Conservation (phyloP, 37 sponge, comb jelly and placozoan species). For the Amphimedon queenslandica region DNA sequence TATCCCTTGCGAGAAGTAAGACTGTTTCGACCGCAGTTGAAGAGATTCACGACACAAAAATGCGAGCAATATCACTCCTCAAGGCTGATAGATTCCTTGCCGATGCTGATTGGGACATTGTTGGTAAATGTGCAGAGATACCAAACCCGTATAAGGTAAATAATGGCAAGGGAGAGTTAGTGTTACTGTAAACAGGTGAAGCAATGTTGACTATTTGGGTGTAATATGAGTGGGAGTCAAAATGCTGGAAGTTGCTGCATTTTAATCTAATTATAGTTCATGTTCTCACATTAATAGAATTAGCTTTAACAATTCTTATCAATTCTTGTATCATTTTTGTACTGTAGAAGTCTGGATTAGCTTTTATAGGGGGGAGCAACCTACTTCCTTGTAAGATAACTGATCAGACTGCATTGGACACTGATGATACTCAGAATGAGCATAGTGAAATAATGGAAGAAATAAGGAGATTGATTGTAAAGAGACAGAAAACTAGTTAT, state of each 20-base stretch:
- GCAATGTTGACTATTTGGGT: too few species aligned
- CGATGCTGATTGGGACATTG: constrained; percentile 87
- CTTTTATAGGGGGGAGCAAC: too few species aligned
- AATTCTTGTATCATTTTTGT: too few species aligned
- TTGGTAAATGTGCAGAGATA: constrained; percentile 63
- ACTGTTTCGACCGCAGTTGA: constrained; percentile 69
- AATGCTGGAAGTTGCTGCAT: too few species aligned
- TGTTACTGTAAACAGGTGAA: too few species aligned
- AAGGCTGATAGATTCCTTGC: constrained; percentile 79
- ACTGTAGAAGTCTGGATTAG: too few species aligned
- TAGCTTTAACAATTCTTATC: too few species aligned
- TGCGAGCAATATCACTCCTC: constrained; percentile 62
- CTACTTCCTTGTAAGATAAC: background rate
- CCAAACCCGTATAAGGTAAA: constrained; percentile 59
- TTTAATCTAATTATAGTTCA: too few species aligned
- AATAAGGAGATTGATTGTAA: constrained; percentile 65
- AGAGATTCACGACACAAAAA: constrained; percentile 52
- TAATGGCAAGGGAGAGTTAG: too few species aligned
- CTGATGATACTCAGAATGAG: constrained; percentile 80
- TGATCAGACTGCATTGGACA: too few species aligned
- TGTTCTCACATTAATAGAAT: too few species aligned
- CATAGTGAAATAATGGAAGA: constrained; percentile 82
- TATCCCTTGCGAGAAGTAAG: constrained; percentile 62
- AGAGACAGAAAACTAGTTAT: constrained; percentile 88
- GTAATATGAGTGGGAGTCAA: too few species aligned